These are phyloP conservation scores for Alaudala cheleensis DNA, from an alignment of 2,113 vertebrate genomes.

Conservation along the genomic window DNA sequence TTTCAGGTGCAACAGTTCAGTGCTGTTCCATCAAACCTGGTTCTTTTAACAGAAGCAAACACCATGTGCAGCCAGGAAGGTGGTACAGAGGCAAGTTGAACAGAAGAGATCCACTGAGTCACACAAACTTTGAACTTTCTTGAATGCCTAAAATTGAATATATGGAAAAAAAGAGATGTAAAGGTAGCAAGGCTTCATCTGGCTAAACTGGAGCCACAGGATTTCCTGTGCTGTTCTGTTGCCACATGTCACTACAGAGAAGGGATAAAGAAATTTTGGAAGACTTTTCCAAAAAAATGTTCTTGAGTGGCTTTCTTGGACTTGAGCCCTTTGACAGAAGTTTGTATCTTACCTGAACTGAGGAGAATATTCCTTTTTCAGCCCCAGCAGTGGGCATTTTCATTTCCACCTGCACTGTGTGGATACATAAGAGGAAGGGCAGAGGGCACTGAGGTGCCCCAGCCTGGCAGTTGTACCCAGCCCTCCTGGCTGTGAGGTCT, in stretches of 20 bases:
- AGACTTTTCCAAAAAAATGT: neutral
- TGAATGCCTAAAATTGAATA: neutral
- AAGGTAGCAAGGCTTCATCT: neutral
- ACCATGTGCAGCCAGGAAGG: neutral
- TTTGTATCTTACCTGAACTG: neutral
- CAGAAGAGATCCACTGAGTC: neutral
- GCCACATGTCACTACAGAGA: neutral
- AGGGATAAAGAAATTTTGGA: neutral
- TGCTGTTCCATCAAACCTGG: neutral
- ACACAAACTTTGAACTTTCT: neutral
- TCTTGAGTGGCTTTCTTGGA: neutral
- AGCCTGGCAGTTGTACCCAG: neutral
- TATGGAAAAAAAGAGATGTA: neutral
- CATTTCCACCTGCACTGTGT: neutral
- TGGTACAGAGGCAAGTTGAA: neutral
- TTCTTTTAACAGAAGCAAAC: neutral
- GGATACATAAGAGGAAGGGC: neutral
- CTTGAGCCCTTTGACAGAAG: neutral
- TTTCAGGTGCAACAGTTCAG: neutral
- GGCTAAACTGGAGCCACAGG: neutral
- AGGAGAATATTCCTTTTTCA: neutral
- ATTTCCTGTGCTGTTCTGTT: neutral
- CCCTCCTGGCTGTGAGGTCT: neutral
- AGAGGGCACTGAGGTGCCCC: neutral
- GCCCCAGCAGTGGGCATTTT: neutral